Base-by-base conservation (phyloP, 1,140 invertebrate species). In the Anastrepha obliqua region DNA sequence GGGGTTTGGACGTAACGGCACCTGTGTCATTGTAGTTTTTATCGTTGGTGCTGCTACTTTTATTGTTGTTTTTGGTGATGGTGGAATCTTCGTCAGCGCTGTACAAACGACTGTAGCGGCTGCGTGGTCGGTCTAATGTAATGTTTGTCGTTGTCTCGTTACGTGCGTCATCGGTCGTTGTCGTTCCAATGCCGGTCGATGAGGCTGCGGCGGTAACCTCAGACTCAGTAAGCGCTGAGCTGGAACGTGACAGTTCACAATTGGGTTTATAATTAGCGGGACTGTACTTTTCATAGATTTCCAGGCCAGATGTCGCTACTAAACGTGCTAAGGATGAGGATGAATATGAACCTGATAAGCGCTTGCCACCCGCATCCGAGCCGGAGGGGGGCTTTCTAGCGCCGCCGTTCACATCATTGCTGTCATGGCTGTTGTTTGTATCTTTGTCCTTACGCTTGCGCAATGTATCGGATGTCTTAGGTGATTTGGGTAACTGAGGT, bases 181-280 rank as follows among this genome's bases (percentile, higher is more conserved):
- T 85, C 47, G 55, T 59, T 86, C 29, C 51, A 65, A 15, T 89
- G 85, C 17, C 74, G 87, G 89, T n/a, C 59, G 87, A 81, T 86
- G 70, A 47, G 62, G 64, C 55, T 88, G 42, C 51, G 87, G 59
- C 55, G 29, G 58, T 85, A 67, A 78, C 58, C 59, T 74, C 86
- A 74, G 88, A 42, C 9, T 88, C 88, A 87, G 74, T 87, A 17
- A 88, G 59, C 86, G 90, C 90, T 90, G 93, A 93, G 91, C 93
- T 93, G 90, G 93, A 93, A 93, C 93, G 92, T 92, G 93, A 92
- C 87, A 93, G 90, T 92, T 93, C 92, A 92, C 90, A 90, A 89
- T 92, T 93, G 89, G 93, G 91, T 92, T 91, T 93, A 93, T 93
- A 93, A 90, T 92, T 91, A 87, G 92, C 91, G 87, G 92, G 92